phyloP scores from a whole-genome alignment of 2,888 invertebrate genomes.

The Prionchulus punctatus region DNA sequence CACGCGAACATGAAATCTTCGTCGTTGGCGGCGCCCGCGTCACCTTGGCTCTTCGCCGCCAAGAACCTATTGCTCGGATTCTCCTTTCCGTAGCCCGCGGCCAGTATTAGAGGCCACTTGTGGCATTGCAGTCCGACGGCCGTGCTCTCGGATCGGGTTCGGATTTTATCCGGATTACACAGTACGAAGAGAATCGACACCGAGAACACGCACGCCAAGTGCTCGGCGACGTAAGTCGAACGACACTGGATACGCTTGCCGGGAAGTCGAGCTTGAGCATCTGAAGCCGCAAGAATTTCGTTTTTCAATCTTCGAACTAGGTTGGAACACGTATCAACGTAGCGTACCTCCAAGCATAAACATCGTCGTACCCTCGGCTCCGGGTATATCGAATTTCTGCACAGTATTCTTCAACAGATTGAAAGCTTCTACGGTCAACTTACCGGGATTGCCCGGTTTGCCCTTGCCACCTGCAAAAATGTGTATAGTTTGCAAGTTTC shows the following conservation, averaged over 20 bases:
- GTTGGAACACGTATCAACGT: too few species aligned
- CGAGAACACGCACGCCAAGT: conserved; percentile 37
- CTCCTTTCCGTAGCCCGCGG: conserved; percentile 36
- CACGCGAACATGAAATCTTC: neutral
- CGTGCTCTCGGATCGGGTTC: conserved; percentile 19
- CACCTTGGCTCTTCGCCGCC: conserved; percentile 14
- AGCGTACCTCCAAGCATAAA: conserved; percentile 28
- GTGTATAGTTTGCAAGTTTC: neutral
- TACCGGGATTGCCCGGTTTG: conserved; percentile 24
- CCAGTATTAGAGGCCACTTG: conserved; percentile 34
- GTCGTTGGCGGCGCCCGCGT: conserved; percentile 10
- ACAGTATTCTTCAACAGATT: conserved; percentile 28
- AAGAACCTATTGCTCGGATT: conserved; percentile 32
- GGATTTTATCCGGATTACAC: conserved; percentile 36
- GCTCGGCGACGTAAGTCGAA: conserved; percentile 35
- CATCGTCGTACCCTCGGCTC: conserved; percentile 24
- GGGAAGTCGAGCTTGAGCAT: conserved; percentile 29
- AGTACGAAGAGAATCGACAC: conserved; percentile 40
- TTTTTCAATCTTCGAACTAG: too few species aligned
- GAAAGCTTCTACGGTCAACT: conserved; percentile 26
- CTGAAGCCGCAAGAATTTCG: conserved; percentile 13
- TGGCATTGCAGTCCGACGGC: conserved; percentile 28
- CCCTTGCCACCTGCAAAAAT: conserved; percentile 7
- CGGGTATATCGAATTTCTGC: conserved; percentile 30
- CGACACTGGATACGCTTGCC: conserved; percentile 28